A percentile compares a stretch with the other conserved stretches of the same genome.
These are phyloP conservation scores for Anthoscopus minutus DNA, from an alignment of 2,113 vertebrate species.

Conservation along the genomic window DNA sequence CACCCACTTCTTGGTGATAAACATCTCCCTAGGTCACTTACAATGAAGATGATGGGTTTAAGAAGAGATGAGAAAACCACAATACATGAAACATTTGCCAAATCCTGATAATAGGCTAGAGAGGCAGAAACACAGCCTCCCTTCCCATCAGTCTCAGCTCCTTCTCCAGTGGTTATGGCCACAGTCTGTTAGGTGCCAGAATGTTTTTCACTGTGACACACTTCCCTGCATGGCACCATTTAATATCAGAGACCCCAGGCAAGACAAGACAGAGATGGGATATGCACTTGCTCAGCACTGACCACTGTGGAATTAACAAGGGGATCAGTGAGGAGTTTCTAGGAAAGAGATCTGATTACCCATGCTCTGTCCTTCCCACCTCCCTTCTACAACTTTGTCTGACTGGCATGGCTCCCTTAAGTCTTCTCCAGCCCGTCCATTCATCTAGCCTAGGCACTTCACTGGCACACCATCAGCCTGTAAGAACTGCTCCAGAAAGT, in stretches of 20 bases:
- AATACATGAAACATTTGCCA: neutral
- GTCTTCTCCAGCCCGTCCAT: neutral
- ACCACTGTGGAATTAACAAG: neutral
- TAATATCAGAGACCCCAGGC: neutral
- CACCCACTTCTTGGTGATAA: neutral
- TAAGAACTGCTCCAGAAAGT: neutral
- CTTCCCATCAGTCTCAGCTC: neutral
- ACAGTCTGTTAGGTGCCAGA: neutral
- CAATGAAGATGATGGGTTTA: neutral
- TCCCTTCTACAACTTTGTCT: neutral
- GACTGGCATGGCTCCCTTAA: neutral
- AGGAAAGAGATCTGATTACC: neutral
- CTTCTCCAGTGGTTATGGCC: neutral
- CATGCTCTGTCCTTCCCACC: neutral
- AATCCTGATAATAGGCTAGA: neutral
- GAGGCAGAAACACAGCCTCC: neutral
- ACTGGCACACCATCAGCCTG: neutral
- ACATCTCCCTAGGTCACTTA: neutral
- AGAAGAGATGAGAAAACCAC: neutral
- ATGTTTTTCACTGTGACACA: neutral
- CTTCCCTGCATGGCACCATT: neutral
- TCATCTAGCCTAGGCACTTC: neutral
- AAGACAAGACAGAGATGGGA: neutral
- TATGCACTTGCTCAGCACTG: neutral
- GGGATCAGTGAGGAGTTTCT: neutral